Evolutionary conservation across 1,140 invertebrate species (phyloP), one percentile per base, ranked within the genome.

Genomic region (Phortica variegata): DNA sequence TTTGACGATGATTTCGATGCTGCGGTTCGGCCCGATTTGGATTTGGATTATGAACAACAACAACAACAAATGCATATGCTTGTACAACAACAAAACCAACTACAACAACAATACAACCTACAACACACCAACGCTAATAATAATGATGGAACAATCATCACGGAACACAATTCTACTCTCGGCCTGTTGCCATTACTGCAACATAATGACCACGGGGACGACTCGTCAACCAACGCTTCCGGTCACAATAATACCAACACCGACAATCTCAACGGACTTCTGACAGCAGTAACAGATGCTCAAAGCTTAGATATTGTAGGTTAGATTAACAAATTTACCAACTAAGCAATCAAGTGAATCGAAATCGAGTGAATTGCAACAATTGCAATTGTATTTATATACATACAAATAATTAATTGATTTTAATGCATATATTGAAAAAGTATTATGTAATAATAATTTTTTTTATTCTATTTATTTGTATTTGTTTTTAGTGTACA

Each of bases 221-320:
- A 9, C 20, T 17, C 16, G 4, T 6, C 16, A 7, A 36, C 29
- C 37, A 15, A 37, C 46, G 45, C 51, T 50, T 51, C 60, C 56
- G 47, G 51, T 48, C 26, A 49, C 54, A 52, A 53, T 54, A 43
- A 51, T 46, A 48, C 47, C 54, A 69, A 69, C 52, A 58, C 53
- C 19, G 53, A 42, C 21, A 48, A 58, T 50, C 48, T 51, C 42
- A 53, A 47, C 21, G 38, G 38, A 20, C 18, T 34, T 5, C 20
- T 16, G 19, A 32, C 45, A 66, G 65, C 71, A 59, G 71, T 69
- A 56, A 72, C 71, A 65, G 72, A 75, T 74, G 72, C 72, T 74
- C 72, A 75, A 75, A 75, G 70, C 54, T 54, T 75, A 72, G 72
- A 75, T 74, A 74, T 75, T 69, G 72, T 75, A 72, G 72, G 56